Conservation (phyloP, 2,113 vertebrate species). For the Dissostichus mawsoni region DNA sequence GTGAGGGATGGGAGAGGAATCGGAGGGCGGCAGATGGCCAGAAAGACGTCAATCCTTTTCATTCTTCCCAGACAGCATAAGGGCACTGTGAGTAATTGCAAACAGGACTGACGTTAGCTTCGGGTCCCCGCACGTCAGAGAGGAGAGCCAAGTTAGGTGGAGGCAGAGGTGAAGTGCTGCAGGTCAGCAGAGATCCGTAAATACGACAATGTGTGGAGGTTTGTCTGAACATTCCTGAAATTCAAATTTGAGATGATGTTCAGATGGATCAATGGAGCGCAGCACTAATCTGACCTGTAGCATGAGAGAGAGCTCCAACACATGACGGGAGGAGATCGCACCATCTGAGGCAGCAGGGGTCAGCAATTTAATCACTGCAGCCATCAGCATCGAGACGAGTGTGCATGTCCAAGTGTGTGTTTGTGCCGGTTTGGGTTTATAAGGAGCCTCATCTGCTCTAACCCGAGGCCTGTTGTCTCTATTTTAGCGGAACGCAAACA, state of each 20-base stretch:
- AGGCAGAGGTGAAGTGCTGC: constrained; percentile 12
- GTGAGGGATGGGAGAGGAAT: constrained; percentile 54
- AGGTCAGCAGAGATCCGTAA: neutral
- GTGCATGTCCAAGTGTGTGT: neutral
- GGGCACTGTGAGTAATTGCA: constrained; percentile 68
- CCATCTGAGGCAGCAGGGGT: constrained; percentile 49
- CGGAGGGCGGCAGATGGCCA: constrained; percentile 80
- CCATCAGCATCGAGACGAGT: constrained; percentile 16
- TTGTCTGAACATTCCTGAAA: neutral
- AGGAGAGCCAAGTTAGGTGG: neutral
- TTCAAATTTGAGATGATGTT: neutral
- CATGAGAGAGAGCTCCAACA: constrained; percentile 35
- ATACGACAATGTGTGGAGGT: neutral
- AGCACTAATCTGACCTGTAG: constrained; percentile 51
- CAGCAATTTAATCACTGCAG: constrained; percentile 68
- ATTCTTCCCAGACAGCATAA: constrained; percentile 81
- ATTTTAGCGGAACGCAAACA: neutral
- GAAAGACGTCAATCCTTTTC: constrained; percentile 81
- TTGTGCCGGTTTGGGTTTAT: neutral
- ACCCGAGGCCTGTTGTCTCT: constrained; percentile 5
- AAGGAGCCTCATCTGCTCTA: constrained; percentile 40
- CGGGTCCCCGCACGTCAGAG: constrained; percentile 54
- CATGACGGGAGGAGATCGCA: constrained; percentile 58
- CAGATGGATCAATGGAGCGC: neutral
- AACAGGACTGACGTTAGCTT: constrained; percentile 61